These are phyloP conservation scores for Protaetia brevitarsis DNA, from an alignment of 1,140 invertebrate species.

Conservation along the genomic window DNA sequence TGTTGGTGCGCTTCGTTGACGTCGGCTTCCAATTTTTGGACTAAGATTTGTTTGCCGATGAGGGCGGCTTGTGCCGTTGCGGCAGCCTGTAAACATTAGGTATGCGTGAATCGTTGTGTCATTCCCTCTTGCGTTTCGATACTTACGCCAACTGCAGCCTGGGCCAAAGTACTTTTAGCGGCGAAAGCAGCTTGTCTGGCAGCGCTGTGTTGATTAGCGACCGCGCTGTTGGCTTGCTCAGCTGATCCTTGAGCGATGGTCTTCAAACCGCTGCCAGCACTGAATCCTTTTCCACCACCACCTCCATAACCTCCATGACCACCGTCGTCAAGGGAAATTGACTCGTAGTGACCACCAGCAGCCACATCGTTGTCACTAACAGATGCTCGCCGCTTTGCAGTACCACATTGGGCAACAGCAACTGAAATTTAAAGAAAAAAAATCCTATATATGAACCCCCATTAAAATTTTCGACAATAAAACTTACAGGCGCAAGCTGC, in stretches of 20 bases:
- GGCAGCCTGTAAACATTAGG: not conserved
- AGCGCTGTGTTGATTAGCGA: constrained; percentile 16
- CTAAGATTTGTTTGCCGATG: constrained; percentile 19
- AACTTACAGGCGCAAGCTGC: constrained; percentile 21
- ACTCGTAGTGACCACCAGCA: constrained; percentile 16
- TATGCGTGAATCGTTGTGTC: not conserved
- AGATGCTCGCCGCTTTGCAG: constrained; percentile 1
- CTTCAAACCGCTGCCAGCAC: constrained; percentile 18
- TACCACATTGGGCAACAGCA: constrained; percentile 1
- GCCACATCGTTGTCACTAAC: constrained; percentile 15
- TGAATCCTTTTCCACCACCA: constrained; percentile 20
- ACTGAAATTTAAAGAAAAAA: constrained; percentile 15
- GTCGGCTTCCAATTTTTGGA: constrained; percentile 20
- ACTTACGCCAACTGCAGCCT: constrained; percentile 20
- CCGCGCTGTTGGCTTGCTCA: constrained; percentile 18
- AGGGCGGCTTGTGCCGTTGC: constrained; percentile 17
- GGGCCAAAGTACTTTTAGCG: constrained; percentile 20
- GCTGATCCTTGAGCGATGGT: constrained; percentile 23
- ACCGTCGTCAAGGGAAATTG: constrained; percentile 20
- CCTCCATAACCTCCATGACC: constrained; percentile 19
- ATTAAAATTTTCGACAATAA: no score
- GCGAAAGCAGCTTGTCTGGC: constrained; percentile 20
- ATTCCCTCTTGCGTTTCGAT: not conserved
- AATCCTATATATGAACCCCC: not conserved
- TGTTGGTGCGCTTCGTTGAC: constrained; percentile 19